phyloP scores from a whole-genome alignment of 2,888 invertebrate species.

The Ochropacha duplaris region DNA sequence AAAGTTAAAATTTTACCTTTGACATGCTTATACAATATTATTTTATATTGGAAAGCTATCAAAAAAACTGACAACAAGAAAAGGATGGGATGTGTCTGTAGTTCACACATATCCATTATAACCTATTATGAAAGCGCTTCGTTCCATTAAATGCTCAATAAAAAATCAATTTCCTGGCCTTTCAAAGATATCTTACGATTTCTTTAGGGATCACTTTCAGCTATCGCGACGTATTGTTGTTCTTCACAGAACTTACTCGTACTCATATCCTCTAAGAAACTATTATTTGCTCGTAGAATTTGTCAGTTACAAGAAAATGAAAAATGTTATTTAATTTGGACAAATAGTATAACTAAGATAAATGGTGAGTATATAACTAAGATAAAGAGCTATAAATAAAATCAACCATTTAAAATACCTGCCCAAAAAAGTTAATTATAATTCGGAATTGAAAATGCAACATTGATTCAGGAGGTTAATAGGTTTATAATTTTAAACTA shows the following conservation, averaged over 20 bases:
- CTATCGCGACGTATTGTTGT: slow-evolving; percentile 37
- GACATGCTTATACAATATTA: not conserved
- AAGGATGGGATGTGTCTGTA: not conserved
- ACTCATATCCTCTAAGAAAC: not conserved
- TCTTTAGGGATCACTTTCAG: slow-evolving; percentile 30
- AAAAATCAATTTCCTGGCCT: slow-evolving; percentile 21
- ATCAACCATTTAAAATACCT: no score
- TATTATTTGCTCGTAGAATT: not conserved
- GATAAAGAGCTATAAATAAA: no score
- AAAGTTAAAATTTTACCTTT: no score
- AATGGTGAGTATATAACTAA: no score
- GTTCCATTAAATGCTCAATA: slow-evolving; percentile 3
- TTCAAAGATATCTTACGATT: slow-evolving; percentile 11
- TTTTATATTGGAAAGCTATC: not conserved
- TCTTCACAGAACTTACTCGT: slow-evolving; percentile 3
- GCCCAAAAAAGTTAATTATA: no score
- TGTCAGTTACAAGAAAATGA: not conserved
- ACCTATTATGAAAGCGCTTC: not conserved
- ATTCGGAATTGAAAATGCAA: no score
- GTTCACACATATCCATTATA: not conserved
- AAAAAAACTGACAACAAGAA: not conserved
- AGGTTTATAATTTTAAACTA: no score
- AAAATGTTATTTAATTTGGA: not conserved
- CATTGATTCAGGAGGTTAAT: no score
- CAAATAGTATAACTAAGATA: no score